phyloP scores from a whole-genome alignment of 2,797 vertebrate genomes.

The Muscicapa comitata region DNA sequence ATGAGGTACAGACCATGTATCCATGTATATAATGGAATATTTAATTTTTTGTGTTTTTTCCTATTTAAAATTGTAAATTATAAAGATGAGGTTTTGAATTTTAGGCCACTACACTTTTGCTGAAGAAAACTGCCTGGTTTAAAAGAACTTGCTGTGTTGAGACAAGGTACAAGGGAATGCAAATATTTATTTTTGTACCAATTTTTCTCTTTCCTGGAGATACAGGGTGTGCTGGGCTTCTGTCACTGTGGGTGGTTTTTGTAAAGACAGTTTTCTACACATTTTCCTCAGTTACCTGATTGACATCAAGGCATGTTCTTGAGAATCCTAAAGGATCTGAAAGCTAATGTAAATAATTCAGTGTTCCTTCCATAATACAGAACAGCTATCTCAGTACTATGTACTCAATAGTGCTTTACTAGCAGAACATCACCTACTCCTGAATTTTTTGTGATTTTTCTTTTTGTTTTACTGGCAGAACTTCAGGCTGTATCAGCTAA shows the following conservation, averaged over 20 bases:
- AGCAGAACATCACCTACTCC: not conserved
- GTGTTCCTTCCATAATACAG: not conserved
- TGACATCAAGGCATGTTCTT: accelerated
- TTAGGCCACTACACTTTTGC: not conserved
- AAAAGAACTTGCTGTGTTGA: not conserved
- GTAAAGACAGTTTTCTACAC: not conserved
- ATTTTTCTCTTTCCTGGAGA: not conserved
- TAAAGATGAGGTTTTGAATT: not conserved
- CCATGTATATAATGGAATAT: no score
- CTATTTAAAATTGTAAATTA: not conserved
- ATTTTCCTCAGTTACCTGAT: not conserved
- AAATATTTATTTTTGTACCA: not conserved
- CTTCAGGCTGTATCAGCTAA: not conserved
- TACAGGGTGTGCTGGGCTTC: not conserved
- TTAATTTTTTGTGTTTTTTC: not conserved
- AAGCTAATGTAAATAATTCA: not conserved
- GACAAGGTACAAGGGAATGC: not conserved
- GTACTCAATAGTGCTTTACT: not conserved
- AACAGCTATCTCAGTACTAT: not conserved
- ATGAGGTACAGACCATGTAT: no score
- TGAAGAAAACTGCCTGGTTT: not conserved
- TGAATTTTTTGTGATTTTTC: not conserved
- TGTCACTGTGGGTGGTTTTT: not conserved
- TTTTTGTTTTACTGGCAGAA: not conserved
- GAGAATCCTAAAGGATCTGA: not conserved